Base-by-base conservation (phyloP, 1,140 invertebrate species). In the Brachionus rotundiformis region DNA sequence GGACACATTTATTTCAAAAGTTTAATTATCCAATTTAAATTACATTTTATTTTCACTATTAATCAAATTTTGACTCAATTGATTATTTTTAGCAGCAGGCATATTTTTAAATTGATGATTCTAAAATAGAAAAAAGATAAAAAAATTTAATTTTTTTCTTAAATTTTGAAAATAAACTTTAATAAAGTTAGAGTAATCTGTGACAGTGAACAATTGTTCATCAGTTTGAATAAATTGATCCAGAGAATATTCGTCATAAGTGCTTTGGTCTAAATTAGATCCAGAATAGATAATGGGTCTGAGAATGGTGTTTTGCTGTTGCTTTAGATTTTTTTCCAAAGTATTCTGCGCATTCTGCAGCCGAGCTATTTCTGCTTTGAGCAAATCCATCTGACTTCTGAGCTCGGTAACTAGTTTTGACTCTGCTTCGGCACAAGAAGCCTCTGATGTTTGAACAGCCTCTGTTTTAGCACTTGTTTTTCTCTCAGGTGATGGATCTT, bases 221-320 rank as follows among this genome's bases (percentile, higher is more conserved):
- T 68, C 63, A 8, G 16, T 68, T 68, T 68, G 63, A 19, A 68
- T 68, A 8, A 68, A 68, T 36, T 68, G 63, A 68, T 68, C 63
- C 2, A 68, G 31, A 36, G 13, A 36, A 16, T 68, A 68, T 16
- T 68, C 63, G 31, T 33, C 31, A 68, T 68, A 68, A 4, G 36
- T 31, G 19, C 5, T 19, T 68, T 68, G 63, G 16, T 36, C 7
- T 6, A 36, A 33, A 36, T 36, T 33, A 33, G 63, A 19, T 3
- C 63, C 63, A 0, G 63, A 68, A 16, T 68, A 68, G n/a, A 68
- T 68, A 19, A 68, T 68, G 29, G 63, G 63, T 33, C 63, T 68
- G 29, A 68, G 31, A 5, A 68, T 19, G 7, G 63, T 68, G 16
- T 36, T 68, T 68, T 68, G 63, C 16, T 68, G 63, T 23, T 73